Evolutionary conservation across 2,888 invertebrate genomes (phyloP).

Genomic region (Phengaris alcon): DNA sequence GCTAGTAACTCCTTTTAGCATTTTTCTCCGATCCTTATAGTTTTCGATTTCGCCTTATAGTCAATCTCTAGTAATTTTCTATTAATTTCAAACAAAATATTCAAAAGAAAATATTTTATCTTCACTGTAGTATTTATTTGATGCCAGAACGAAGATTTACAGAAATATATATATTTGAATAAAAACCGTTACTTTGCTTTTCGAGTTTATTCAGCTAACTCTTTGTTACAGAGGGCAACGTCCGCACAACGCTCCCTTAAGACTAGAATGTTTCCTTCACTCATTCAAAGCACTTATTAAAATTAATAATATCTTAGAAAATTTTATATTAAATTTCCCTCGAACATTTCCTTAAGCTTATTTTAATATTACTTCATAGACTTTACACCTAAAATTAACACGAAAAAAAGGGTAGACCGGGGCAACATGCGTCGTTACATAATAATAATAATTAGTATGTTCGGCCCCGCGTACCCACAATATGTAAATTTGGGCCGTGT

Average conservation of each 20-base stretch:
- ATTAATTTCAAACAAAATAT: background rate
- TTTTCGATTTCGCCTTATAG: too few relatives aligned
- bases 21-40: too few relatives aligned
- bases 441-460: constrained; percentile 16
- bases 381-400: too few relatives aligned
- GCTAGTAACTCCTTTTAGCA: too few relatives aligned
- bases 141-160: background rate
- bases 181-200: constrained; percentile 2
- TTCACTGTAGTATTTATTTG: background rate
- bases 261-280: constrained; percentile 8
- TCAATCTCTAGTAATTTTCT: background rate
- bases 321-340: background rate
- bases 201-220: constrained; percentile 3
- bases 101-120: background rate
- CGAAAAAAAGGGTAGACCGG: constrained; percentile 2
- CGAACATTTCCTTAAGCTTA: background rate
- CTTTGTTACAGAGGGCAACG: constrained; percentile 1
- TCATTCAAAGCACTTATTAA: constrained; percentile 11
- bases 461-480: background rate
- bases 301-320: constrained; percentile 8
- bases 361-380: background rate
- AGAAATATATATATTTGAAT: background rate
- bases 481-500: constrained; percentile 14
- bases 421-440: background rate
- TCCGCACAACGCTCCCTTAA: background rate